phyloP scores from a whole-genome alignment of 2,113 vertebrate genomes.

The Merops nubicus region DNA sequence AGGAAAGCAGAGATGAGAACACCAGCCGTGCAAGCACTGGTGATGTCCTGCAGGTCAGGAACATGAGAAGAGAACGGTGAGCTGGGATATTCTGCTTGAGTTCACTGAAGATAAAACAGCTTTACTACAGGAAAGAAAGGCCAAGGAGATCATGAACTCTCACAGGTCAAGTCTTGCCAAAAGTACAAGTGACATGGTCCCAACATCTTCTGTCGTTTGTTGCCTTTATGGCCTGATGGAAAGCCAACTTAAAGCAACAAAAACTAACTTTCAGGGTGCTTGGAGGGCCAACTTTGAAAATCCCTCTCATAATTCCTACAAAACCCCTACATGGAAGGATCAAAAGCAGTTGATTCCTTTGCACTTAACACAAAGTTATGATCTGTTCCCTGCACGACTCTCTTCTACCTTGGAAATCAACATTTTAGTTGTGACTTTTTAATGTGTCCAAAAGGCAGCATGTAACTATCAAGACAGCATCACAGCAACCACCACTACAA shows the following conservation, averaged over 20 bases:
- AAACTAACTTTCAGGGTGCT: neutral
- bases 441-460: neutral
- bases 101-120: neutral
- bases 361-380: neutral
- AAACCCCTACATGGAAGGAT: neutral
- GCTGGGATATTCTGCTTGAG: neutral
- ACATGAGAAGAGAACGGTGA: neutral
- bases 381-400: neutral
- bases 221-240: neutral
- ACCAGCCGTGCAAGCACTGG: accelerated
- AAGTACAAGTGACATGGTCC: neutral
- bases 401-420: neutral
- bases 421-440: neutral
- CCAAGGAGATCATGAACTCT: neutral
- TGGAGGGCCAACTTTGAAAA: neutral
- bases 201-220: neutral
- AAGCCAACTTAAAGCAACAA: neutral
- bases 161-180: neutral
- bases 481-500: neutral
- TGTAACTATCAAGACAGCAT: neutral
- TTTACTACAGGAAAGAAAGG: neutral
- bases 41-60: neutral
- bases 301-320: neutral
- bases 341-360: neutral
- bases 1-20: neutral